Conservation (phyloP, 2,888 invertebrate genomes). For the Protophormia terraenovae region DNA sequence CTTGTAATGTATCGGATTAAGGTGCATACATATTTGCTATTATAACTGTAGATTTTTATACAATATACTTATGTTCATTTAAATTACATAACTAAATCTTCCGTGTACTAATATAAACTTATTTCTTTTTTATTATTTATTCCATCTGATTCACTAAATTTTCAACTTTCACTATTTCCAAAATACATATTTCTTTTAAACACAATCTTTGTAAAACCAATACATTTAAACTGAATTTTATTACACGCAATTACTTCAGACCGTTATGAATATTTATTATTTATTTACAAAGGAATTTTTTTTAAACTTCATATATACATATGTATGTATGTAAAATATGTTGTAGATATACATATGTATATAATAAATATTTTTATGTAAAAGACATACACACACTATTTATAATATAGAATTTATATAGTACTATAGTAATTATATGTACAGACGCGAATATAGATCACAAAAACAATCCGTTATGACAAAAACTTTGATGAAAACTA, state of each 20-base stretch:
- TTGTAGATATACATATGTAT: neutral
- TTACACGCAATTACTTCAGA: neutral
- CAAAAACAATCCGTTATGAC: constrained; percentile 59
- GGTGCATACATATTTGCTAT: neutral
- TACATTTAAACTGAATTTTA: neutral
- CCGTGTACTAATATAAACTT: neutral
- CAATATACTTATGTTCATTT: neutral
- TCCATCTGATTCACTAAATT: neutral
- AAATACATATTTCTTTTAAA: neutral
- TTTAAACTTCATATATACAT: constrained; percentile 7
- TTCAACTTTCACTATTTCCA: neutral
- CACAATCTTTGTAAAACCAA: neutral
- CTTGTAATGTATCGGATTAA: neutral
- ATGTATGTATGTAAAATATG: neutral
- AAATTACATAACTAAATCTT: neutral
- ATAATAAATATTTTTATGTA: neutral
- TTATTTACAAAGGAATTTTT: neutral
- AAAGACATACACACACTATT: neutral
- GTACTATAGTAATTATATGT: too few relatives aligned
- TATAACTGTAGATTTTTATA: neutral
- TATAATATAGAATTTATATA: neutral
- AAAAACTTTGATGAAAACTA: constrained; percentile 67
- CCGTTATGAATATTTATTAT: neutral
- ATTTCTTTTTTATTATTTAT: neutral
- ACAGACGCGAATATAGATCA: constrained; percentile 6